phyloP scores from a whole-genome alignment of 2,113 vertebrate genomes.

The Dryoscopus gambensis region DNA sequence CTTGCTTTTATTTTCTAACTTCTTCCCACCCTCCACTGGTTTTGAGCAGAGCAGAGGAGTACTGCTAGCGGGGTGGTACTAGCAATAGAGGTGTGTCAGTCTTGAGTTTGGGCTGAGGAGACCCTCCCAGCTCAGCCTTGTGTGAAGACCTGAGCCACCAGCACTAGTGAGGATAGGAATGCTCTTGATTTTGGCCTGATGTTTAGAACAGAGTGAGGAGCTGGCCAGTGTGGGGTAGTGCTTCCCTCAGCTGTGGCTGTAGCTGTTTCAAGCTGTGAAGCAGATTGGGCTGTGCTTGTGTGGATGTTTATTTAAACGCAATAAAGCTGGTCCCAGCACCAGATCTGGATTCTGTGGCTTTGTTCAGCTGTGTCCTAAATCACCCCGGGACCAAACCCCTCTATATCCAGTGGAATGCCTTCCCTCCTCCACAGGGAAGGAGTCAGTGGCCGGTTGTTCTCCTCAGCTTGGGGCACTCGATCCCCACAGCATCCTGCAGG shows the following conservation, averaged over 20 bases:
- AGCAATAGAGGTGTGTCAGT: neutral
- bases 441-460: neutral
- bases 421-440: neutral
- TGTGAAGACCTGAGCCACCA: neutral
- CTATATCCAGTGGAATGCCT: accelerated
- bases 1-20: neutral
- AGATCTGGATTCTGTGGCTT: neutral
- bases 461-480: neutral
- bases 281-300: neutral
- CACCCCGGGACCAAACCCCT: too few relatives aligned
- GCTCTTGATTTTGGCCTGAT: neutral
- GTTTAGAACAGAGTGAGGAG: neutral
- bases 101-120: neutral
- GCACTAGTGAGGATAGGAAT: accelerated
- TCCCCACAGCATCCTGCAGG: neutral
- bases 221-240: accelerated
- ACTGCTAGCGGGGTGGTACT: accelerated
- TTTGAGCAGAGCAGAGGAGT: neutral
- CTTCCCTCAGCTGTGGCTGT: neutral
- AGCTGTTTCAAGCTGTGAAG: neutral
- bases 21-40: accelerated
- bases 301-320: neutral
- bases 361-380: neutral
- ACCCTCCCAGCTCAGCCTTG: neutral
- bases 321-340: neutral